Evolutionary conservation across 2,888 invertebrate genomes (phyloP), one percentile per base, ranked within the genome.

Genomic region (Caenorhabditis sinica): DNA sequence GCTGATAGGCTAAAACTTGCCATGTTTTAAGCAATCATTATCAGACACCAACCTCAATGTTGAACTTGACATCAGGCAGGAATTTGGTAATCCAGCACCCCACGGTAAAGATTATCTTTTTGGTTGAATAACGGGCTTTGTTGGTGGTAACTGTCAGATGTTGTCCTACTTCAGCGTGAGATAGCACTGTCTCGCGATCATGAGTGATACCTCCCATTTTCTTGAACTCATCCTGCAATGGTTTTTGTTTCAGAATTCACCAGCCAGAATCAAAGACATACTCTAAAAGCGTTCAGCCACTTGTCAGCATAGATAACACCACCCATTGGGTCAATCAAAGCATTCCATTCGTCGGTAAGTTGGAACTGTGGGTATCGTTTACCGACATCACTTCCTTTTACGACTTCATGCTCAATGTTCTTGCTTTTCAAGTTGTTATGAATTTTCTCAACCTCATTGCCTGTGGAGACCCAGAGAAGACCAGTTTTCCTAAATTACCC

Each of bases 51-150:
- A 89, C 90, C 73, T 88, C 76, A 17, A 87, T 86, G 36, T 88
- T 82, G 45, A 89, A 84, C 11, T 82, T 77, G 0, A 89, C 69
- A 28, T 85, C 74, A 3, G 88, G 89, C 13, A 91, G 25, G 8
- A 92, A 71, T 60, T 88, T 83, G 8, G 82, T 85, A 36, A 92
- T 83, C 92, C 92, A 92, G 9, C 87, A 86, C 17, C 92, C 92
- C 9, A 89, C 88, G 13, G 92, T 89, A 45, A 92, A 87, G 28
- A 92, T 88, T 5, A 90, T 69, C 58, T 86, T 88, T 28, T 87
- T 86, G 1, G 88, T 69, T 0, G 77, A 66, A 75, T 86, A 91
- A 9, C 69, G 80, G 8, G 71, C 61, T 63, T 83, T 84, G 11
- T 51, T 36, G 13, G 88, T 88, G 30, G 23, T 17, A 0, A 80